Evolutionary conservation across 1,140 invertebrate species (phyloP), one percentile per base, ranked within the genome.

Genomic region (Eumaeus atala): DNA sequence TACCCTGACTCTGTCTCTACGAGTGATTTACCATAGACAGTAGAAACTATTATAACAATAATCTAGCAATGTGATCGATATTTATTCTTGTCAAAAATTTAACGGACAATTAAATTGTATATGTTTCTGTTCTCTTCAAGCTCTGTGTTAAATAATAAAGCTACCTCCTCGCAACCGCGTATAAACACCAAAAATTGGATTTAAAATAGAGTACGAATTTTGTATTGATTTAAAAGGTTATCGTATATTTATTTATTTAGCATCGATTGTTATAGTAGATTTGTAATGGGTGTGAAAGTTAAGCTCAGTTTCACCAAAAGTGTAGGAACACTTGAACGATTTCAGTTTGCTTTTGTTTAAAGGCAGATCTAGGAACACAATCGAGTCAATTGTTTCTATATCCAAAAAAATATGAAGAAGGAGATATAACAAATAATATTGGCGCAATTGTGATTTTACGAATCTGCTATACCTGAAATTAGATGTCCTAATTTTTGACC

Each of bases 111-210:
- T 28, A 28, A 28, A 28, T n/a, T n/a, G n/a, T n/a, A n/a, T n/a
- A 28, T 28, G 21, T 28, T 28, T 28, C 21, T 28, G 21, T 2
- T 28, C 21, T 28, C 21, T 28, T 28, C 21, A 6, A 28, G 21
- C 21, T 28, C 2, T 6, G 21, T 28, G 21, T 28, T 28, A 28
- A 28, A 28, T 28, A 28, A 28, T 9, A 54, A 61, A 61, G 54
- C 60, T 68, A 68, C 62, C 66, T 67, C 66, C 58, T 65, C 56
- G 61, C 65, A 35, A 54, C 54, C 52, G 61, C 61, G 62, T 64
- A 47, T 55, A 64, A 63, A 68, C 66, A 66, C 63, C 63, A 68
- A 68, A 54, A 53, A 16, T 61, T 62, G 54, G 61, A 62, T 61
- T 60, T 62, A 62, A 64, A 54, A 55, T 55, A 62, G 49, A 54